Evolutionary conservation across 2,797 vertebrate species (phyloP).

Genomic region (Anabas testudineus): DNA sequence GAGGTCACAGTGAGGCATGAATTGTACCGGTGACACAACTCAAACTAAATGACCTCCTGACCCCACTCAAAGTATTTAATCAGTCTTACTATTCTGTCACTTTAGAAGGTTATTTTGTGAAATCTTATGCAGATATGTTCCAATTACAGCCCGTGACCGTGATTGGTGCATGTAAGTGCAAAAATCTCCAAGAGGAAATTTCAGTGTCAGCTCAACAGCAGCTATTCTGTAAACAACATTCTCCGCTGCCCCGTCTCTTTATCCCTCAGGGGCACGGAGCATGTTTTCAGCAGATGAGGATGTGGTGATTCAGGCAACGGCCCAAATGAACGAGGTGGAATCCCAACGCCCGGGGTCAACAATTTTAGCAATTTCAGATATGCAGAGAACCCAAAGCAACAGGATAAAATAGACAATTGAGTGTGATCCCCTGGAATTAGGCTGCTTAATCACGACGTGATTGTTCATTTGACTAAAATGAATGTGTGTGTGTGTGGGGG

Average conservation of each 20-base stretch:
- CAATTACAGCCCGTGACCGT: slow-evolving; percentile 15
- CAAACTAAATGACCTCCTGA: no score
- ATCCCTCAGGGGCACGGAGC: slow-evolving; percentile 54
- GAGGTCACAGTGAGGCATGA: background rate
- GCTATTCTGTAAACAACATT: slow-evolving; percentile 78
- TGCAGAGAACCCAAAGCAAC: slow-evolving; percentile 75
- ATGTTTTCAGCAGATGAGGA: slow-evolving; percentile 69
- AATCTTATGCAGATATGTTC: background rate
- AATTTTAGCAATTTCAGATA: slow-evolving; percentile 85
- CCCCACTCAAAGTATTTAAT: no score
- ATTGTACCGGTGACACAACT: background rate
- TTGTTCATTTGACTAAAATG: slow-evolving; percentile 81
- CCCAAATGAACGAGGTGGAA: slow-evolving; percentile 61
- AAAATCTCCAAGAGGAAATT: slow-evolving; percentile 65
- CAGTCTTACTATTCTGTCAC: background rate
- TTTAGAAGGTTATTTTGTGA: slow-evolving; percentile 9
- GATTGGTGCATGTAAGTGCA: slow-evolving; percentile 1
- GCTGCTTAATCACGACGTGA: slow-evolving; percentile 78
- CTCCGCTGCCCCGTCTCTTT: slow-evolving; percentile 63
- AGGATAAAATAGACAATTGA: slow-evolving; percentile 83
- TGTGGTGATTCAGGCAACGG: slow-evolving; percentile 65
- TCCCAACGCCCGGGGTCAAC: slow-evolving; percentile 77
- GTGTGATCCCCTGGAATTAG: slow-evolving; percentile 79
- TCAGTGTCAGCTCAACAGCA: slow-evolving; percentile 65
- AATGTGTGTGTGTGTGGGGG: background rate